phyloP scores from a whole-genome alignment of 2,113 vertebrate species.

The Anas platyrhynchos region DNA sequence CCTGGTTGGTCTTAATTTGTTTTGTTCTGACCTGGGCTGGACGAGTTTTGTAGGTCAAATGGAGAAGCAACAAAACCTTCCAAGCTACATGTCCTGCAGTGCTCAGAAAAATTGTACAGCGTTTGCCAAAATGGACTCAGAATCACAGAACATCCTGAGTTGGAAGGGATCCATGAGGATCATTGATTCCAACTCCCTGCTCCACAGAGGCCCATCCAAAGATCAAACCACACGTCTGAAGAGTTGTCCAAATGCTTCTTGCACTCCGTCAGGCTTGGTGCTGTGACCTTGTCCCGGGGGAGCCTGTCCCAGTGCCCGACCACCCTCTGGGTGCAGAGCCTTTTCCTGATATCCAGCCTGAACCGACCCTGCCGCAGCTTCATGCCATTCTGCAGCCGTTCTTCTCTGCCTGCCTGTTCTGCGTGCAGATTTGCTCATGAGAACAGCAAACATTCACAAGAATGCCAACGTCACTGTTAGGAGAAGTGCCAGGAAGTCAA shows the following conservation, averaged over 20 bases:
- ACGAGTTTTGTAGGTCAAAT: conserved; percentile 14
- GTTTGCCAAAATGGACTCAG: not conserved
- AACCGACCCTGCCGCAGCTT: not conserved
- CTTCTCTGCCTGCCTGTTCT: not conserved
- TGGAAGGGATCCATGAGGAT: not conserved
- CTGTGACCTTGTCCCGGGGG: not conserved
- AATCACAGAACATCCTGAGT: not conserved
- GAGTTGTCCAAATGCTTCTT: not conserved
- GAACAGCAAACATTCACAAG: not conserved
- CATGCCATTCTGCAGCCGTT: not conserved
- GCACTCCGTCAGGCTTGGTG: not conserved
- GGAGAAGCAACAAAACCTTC: not conserved
- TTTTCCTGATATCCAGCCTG: not conserved
- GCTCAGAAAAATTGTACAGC: not conserved
- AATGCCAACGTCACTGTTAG: not conserved
- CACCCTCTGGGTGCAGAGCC: not conserved
- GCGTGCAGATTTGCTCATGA: not conserved
- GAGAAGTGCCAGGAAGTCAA: not conserved
- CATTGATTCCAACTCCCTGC: not conserved
- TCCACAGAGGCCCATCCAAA: not conserved
- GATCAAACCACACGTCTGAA: not conserved
- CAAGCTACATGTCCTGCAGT: not conserved
- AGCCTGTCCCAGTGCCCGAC: not conserved
- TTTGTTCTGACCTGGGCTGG: not conserved
- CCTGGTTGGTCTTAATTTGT: not conserved